Conservation (phyloP, 92 coral and sea anemone species). For the Palythoa grandis region DNA sequence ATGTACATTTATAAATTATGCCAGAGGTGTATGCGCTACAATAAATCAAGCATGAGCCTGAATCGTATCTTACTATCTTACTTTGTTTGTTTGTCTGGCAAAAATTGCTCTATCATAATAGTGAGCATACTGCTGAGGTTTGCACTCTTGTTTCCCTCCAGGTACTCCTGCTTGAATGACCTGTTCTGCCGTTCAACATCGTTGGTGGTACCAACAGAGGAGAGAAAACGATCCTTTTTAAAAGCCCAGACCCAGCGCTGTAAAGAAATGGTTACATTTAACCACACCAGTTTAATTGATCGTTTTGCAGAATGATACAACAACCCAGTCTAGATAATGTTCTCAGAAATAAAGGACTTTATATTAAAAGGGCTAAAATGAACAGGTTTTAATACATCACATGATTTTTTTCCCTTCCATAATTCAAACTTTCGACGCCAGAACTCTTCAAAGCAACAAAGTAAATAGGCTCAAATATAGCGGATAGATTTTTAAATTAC, state of each 20-base stretch:
- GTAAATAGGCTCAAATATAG: too few relatives aligned
- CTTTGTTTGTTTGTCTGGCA: conserved; percentile 21
- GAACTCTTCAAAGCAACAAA: too few relatives aligned
- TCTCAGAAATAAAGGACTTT: too few relatives aligned
- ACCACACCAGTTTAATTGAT: neutral
- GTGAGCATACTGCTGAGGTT: conserved; percentile 47
- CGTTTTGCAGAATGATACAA: neutral
- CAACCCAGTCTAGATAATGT: neutral
- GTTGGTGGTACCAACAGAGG: conserved; percentile 38
- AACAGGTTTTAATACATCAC: too few relatives aligned
- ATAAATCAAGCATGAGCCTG: too few relatives aligned
- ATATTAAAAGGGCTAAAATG: too few relatives aligned
- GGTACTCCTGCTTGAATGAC: conserved; percentile 49
- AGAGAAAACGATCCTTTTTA: conserved; percentile 19
- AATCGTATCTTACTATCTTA: neutral
- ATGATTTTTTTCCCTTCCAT: too few relatives aligned
- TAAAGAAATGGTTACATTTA: neutral
- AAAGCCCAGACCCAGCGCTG: conserved; percentile 59
- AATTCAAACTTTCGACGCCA: too few relatives aligned
- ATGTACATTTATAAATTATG: too few relatives aligned
- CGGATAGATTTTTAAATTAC: too few relatives aligned
- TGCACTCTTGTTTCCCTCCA: conserved; percentile 18
- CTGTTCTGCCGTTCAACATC: conserved; percentile 52
- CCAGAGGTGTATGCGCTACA: too few relatives aligned
- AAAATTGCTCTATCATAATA: conserved; percentile 39